Base-by-base conservation (phyloP, 2,797 vertebrate species). In the Notolepis coatsorum region DNA sequence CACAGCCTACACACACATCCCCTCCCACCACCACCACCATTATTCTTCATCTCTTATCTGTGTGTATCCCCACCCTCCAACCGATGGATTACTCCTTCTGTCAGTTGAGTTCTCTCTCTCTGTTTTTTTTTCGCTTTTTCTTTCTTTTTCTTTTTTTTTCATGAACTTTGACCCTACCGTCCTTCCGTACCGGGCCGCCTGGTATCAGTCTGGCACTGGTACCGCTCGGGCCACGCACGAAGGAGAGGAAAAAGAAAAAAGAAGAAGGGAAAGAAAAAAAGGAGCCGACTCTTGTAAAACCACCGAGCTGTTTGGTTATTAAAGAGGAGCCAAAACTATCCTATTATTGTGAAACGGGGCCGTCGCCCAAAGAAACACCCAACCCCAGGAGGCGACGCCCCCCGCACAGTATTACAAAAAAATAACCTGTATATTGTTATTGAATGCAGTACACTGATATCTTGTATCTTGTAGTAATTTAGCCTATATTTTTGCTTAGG, bases 401-500 rank as follows among this genome's bases (percentile, higher is more conserved):
- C 84, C 79, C 77, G 84, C 83, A 84, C 88, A 88, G 91, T 92
- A 88, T 92, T 90, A 87, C 84, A 62, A 54, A n/a, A n/a, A n/a
- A n/a, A n/a, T 52, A 85, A 78, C 79, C 81, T 90, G 90, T 92
- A 89, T 84, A 89, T 91, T 90, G 88, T 91, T 89, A 89, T 82
- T 87, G 85, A 93, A 88, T 89, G 86, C 91, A 91, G 90, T 90
- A 89, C 90, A 86, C 87, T 88, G 89, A 91, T 90, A 89, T 88
- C 84, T 88, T 89, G 89, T 92, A 91, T 91, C 86, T 90, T 86
- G 89, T 93, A 92, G 90, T 88, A 88, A 84, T 88, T 87, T 91
- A 91, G 90, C 77, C 46, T 85, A 41, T 89, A 79, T 89, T 87
- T 89, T 88, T 89, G 81, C 82, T 81, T 90, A 89, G 88, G 87